These are phyloP conservation scores for Hedya salicella DNA, from an alignment of 2,888 invertebrate genomes.

Conservation along the genomic window DNA sequence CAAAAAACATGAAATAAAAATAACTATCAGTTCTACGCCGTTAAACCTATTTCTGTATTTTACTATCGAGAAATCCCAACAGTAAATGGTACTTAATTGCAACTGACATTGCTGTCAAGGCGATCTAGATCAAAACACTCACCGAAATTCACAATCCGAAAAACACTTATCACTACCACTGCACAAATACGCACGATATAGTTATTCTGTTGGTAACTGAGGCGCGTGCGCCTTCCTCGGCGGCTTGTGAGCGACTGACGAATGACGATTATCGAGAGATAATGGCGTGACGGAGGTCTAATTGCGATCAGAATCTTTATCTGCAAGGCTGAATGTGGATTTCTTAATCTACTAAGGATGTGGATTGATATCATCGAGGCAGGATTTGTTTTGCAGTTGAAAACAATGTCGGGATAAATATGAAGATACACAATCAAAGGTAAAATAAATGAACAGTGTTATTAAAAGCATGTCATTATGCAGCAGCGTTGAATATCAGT, in stretches of 20 bases:
- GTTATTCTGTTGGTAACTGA: no score
- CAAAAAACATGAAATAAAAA: no score
- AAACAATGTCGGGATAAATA: no score
- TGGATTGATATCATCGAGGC: neutral
- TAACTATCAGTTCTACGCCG: no score
- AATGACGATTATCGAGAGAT: constrained; percentile 28
- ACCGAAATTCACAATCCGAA: constrained; percentile 15
- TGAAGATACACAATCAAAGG: no score
- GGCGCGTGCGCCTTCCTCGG: constrained; percentile 6
- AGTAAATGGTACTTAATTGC: constrained; percentile 4
- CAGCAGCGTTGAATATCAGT: no score
- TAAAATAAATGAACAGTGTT: no score
- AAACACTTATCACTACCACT: constrained; percentile 1
- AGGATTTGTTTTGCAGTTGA: no score
- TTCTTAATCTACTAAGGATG: constrained; percentile 4
- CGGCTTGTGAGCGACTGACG: neutral
- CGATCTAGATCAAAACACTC: neutral
- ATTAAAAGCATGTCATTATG: no score
- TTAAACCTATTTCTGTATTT: neutral
- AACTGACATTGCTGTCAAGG: constrained; percentile 21
- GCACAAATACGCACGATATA: constrained; percentile 15
- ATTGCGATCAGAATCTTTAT: constrained; percentile 21
- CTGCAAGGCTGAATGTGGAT: constrained; percentile 30
- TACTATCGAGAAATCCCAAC: neutral
- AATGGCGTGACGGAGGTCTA: constrained; percentile 21